Evolutionary conservation across 1,140 invertebrate species (phyloP).

Genomic region (Phortica variegata): DNA sequence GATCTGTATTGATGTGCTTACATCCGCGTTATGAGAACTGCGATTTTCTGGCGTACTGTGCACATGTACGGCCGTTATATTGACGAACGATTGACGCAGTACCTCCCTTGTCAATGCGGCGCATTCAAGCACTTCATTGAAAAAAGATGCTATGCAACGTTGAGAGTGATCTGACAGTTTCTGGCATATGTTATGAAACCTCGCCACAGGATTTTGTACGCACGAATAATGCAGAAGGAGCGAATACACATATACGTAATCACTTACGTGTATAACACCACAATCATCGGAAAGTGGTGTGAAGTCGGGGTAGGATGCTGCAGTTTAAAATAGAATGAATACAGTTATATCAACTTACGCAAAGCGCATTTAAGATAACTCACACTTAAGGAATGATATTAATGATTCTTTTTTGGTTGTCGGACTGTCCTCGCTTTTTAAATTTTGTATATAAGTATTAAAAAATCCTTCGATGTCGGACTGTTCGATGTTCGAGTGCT

Average conservation of each 20-base stretch:
- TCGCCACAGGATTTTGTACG: slow-evolving; percentile 27
- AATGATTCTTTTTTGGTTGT: slow-evolving; percentile 2
- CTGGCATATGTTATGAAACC: slow-evolving; percentile 41
- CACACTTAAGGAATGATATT: slow-evolving; percentile 16
- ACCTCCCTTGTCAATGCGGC: slow-evolving; percentile 17
- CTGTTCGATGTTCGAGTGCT: slow-evolving; percentile 29
- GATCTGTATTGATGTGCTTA: too few species aligned
- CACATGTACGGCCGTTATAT: slow-evolving; percentile 6
- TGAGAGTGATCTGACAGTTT: slow-evolving; percentile 26
- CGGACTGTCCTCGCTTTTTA: neutral
- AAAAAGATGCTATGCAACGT: slow-evolving; percentile 28
- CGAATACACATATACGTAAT: slow-evolving; percentile 41
- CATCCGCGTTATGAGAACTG: too few species aligned
- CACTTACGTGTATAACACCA: slow-evolving; percentile 15
- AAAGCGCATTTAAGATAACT: slow-evolving; percentile 1
- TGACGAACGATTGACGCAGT: slow-evolving; percentile 23
- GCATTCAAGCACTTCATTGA: slow-evolving; percentile 23
- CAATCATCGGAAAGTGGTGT: slow-evolving; percentile 8
- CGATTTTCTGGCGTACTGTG: neutral
- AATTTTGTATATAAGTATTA: slow-evolving; percentile 17
- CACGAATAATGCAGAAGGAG: slow-evolving; percentile 45
- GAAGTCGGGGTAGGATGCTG: slow-evolving; percentile 43
- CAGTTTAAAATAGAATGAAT: neutral
- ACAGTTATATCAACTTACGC: neutral
- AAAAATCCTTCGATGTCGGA: slow-evolving; percentile 42